Conservation (phyloP, 1,140 invertebrate species). For the Sogatella furcifera region DNA sequence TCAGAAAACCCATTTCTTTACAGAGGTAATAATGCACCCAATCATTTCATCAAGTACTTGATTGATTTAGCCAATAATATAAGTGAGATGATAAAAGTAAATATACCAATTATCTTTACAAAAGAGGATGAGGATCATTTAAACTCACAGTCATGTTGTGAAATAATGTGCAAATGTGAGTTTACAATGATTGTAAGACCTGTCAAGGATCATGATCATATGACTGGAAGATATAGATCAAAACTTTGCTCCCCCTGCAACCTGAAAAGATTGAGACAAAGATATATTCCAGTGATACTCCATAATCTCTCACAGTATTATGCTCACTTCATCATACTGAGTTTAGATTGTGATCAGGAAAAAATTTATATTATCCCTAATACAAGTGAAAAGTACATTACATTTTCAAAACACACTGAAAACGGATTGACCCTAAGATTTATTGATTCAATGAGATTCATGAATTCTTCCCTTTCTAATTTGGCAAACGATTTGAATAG, state of each 20-base stretch:
- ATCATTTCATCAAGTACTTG: constrained; percentile 3
- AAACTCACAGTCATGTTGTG: neutral
- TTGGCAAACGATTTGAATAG: constrained; percentile 6
- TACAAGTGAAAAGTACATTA: constrained; percentile 10
- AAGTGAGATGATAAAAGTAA: neutral
- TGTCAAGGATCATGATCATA: constrained; percentile 5
- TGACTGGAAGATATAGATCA: neutral
- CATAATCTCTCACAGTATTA: constrained; percentile 10
- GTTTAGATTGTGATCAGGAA: constrained; percentile 4
- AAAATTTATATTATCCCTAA: constrained; percentile 6
- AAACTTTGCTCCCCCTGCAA: constrained; percentile 3
- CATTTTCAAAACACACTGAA: constrained; percentile 6
- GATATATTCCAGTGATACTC: neutral
- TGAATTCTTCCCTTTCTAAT: neutral
- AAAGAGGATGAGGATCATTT: neutral
- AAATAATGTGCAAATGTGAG: constrained; percentile 1
- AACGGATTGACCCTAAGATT: constrained; percentile 5
- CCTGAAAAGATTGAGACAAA: constrained; percentile 2
- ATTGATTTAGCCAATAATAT: neutral
- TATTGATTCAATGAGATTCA: constrained; percentile 9
- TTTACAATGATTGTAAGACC: neutral
- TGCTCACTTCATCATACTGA: constrained; percentile 8
- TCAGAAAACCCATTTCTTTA: constrained; percentile 6
- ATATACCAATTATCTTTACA: neutral
- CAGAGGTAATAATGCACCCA: neutral